Base-by-base conservation (phyloP, 1,140 invertebrate species). In the Heterodera schachtii region DNA sequence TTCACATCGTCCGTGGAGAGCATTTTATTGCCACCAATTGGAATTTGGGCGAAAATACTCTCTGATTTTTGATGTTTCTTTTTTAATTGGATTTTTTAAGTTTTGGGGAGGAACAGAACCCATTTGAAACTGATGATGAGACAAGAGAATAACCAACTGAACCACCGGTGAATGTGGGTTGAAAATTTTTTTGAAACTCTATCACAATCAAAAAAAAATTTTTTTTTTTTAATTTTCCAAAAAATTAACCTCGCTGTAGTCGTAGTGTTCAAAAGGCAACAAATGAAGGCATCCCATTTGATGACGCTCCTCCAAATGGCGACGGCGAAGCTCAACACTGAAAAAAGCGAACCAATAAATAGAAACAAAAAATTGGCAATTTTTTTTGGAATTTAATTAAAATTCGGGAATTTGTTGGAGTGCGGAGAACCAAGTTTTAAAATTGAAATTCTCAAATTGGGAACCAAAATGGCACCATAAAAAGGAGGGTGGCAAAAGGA, bases 201-300 rank as follows among this genome's bases (percentile, higher is more conserved):
- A 31, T 31, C 31, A 0, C 47, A 46, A 43, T 13, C 3, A 21
- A 44, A n/a, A 44, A 75, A 46, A 75, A 66, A n/a, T n/a, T n/a
- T n/a, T n/a, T n/a, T n/a, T n/a, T n/a, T n/a, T n/a, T n/a, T n/a
- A n/a, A n/a, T 31, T 31, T 31, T 31, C 31, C 31, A 31, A 31
- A 31, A 31, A 31, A 76, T 46, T 75, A 78, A 87, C 86, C 73
- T 70, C 46, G 8, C 76, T 75, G 67, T 87, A 87, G 73, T 87
- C 78, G 70, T 87, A 87, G 21, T 78, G 49, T n/a, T 79, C 31
- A 76, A 71, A 83, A 31, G 86, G 86, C 44, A 87, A 67, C 13
- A n/a, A 19, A 6, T 79, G 46, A n/a, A 87, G 66, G 71, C 31
- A 57, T 13, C 47, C 13, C 49, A 57, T 79, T 41, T 66, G 79